Conservation (phyloP, 2,888 invertebrate species). For the Pyrocoelia pectoralis region DNA sequence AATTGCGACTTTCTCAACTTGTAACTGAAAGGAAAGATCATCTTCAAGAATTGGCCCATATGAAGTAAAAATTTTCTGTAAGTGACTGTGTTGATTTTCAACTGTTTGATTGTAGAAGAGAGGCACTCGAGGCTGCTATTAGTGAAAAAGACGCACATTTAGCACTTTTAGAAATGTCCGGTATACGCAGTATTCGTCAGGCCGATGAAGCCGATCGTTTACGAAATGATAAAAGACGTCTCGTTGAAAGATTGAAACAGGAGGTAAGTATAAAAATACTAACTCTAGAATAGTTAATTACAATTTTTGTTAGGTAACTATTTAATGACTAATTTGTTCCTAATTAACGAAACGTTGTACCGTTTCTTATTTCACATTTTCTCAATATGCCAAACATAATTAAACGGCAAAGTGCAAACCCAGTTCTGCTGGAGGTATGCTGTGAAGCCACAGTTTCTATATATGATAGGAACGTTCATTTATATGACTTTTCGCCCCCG, state of each 20-base stretch:
- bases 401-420: no score
- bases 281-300: not conserved
- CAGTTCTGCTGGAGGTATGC: no score
- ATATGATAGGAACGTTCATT: no score
- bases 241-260: slow-evolving; percentile 75
- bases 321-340: no score
- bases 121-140: slow-evolving; percentile 82
- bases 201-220: slow-evolving; percentile 73
- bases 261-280: no score
- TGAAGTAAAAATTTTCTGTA: slow-evolving; percentile 72
- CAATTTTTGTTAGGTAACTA: not conserved
- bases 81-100: not conserved
- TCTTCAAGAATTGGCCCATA: slow-evolving; percentile 77
- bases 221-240: slow-evolving; percentile 72
- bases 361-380: no score
- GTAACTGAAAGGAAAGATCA: slow-evolving; percentile 71
- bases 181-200: slow-evolving; percentile 70
- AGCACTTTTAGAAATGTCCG: slow-evolving; percentile 80
- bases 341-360: no score
- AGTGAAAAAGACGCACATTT: slow-evolving; percentile 90
- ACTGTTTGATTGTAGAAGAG: slow-evolving; percentile 68
- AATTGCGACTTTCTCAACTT: slow-evolving; percentile 68
- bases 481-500: no score
- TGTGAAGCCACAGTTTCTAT: no score
- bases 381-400: no score